Evolutionary conservation across 2,888 invertebrate species (phyloP), one percentile per base, ranked within the genome.

Genomic region (Yponomeuta malinellus): DNA sequence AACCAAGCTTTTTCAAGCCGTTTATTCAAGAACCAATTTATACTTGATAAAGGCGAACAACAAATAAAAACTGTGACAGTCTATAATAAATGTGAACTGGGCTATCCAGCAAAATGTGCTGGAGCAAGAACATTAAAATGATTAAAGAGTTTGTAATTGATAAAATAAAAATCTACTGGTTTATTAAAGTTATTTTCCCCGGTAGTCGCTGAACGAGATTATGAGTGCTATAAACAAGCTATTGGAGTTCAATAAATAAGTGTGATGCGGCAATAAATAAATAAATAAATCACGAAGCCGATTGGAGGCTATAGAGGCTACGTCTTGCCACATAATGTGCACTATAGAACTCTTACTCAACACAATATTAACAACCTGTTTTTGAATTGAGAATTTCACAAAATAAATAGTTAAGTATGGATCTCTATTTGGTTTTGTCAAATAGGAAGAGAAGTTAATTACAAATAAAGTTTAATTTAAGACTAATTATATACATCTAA

Each of bases 171-270:
- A 43, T 69, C 31, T 69, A 59, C 69, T 63, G 63, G 37, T 68
- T 33, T 59, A 69, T 63, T 23, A 63, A 69, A 63, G 37, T 12
- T 31, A 12, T 68, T 68, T 23, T 63, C 33, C 29, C 76, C 77
- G 74, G 78, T 80, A 79, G 82, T 78, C 76, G 76, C 74, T 72
- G 74, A 75, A 74, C 72, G 33, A 70, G 75, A 74, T 76, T 81
- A 79, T 79, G 78, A 75, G 73, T 74, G 74, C 74, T 75, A 79
- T 85, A 83, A 83, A 83, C 78, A 79, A 79, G 77, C 77, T 78
- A 79, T 78, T 74, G 78, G 76, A 77, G 75, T 77, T 78, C 79
- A 83, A 86, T 85, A 83, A 85, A 85, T 83, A 85, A 78, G 78
- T 78, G 79, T 79, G 78, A 81, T 81, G 78, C 77, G 78, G 75